phyloP scores from a whole-genome alignment of 1,140 invertebrate genomes.

The Drosophila ficusphila region DNA sequence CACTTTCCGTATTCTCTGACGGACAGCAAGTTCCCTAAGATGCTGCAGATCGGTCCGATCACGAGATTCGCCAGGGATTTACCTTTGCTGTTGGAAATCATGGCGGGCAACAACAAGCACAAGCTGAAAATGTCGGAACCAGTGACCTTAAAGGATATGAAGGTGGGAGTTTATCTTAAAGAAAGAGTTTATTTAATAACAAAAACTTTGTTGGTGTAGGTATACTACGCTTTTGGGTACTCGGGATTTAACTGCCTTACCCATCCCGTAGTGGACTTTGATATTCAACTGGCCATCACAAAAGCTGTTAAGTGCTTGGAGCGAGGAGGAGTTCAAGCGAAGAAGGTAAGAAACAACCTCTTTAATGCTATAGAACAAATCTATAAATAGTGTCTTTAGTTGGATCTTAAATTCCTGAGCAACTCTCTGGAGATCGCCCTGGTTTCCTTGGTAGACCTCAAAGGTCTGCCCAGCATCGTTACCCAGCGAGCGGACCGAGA shows the following conservation, averaged over 20 bases:
- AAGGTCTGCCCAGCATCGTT: slow-evolving; percentile 74
- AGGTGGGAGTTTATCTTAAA: slow-evolving; percentile 73
- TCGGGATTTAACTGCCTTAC: slow-evolving; percentile 89
- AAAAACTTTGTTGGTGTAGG: slow-evolving; percentile 84
- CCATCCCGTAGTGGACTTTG: slow-evolving; percentile 84
- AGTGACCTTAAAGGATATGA: slow-evolving; percentile 87
- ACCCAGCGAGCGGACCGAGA: slow-evolving; percentile 50
- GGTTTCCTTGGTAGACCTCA: slow-evolving; percentile 47
- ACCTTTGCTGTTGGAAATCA: slow-evolving; percentile 88
- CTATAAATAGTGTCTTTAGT: slow-evolving; percentile 20
- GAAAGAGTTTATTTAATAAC: too few species aligned
- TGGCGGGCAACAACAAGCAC: slow-evolving; percentile 85
- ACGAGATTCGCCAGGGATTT: slow-evolving; percentile 91
- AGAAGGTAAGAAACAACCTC: slow-evolving; percentile 55
- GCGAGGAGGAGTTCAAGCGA: slow-evolving; percentile 39
- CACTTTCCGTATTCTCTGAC: slow-evolving; percentile 85
- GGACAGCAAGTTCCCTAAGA: slow-evolving; percentile 47
- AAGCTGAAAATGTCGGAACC: slow-evolving; percentile 84
- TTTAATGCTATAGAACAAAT: not conserved
- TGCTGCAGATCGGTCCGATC: slow-evolving; percentile 90
- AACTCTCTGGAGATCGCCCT: slow-evolving; percentile 60
- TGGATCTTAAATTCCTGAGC: slow-evolving; percentile 53
- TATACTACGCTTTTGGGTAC: slow-evolving; percentile 86
- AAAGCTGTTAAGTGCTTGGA: slow-evolving; percentile 60
- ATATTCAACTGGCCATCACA: slow-evolving; percentile 53